Evolutionary conservation across 2,888 invertebrate genomes (phyloP).

Genomic region (Druceiella hillmani): DNA sequence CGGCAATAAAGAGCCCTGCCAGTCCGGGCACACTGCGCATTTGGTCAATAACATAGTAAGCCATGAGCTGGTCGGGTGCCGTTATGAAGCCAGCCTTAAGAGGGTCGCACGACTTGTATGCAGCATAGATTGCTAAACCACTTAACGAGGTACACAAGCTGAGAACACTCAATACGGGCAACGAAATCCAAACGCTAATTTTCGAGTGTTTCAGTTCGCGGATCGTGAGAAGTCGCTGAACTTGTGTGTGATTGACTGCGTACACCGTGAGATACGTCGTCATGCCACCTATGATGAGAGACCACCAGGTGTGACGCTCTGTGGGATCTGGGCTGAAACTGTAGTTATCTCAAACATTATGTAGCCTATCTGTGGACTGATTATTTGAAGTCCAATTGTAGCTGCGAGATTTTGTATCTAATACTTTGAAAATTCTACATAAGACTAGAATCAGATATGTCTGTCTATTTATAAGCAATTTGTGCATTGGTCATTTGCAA

Average conservation of each 20-base stretch:
- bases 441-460: too few species aligned
- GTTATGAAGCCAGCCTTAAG: constrained; percentile 53
- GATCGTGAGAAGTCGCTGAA: constrained; percentile 67
- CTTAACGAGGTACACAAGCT: constrained; percentile 70
- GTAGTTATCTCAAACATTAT: too few species aligned
- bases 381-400: too few species aligned
- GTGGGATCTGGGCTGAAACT: constrained; percentile 78
- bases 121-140: constrained; percentile 81
- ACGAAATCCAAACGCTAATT: constrained; percentile 70
- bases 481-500: too few species aligned
- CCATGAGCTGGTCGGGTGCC: constrained; percentile 77
- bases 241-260: constrained; percentile 82
- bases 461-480: too few species aligned
- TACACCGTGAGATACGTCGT: constrained; percentile 77
- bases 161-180: constrained; percentile 70
- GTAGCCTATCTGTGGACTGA: too few species aligned
- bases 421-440: too few species aligned
- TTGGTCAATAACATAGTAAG: constrained; percentile 69
- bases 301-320: constrained; percentile 78
- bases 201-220: constrained; percentile 66
- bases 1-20: constrained; percentile 84
- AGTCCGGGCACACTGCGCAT: constrained; percentile 66
- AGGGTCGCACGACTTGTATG: constrained; percentile 81
- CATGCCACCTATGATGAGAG: constrained; percentile 70
- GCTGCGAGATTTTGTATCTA: too few species aligned